Conservation (phyloP, 2,888 invertebrate genomes). For the Stenodera caucasica region DNA sequence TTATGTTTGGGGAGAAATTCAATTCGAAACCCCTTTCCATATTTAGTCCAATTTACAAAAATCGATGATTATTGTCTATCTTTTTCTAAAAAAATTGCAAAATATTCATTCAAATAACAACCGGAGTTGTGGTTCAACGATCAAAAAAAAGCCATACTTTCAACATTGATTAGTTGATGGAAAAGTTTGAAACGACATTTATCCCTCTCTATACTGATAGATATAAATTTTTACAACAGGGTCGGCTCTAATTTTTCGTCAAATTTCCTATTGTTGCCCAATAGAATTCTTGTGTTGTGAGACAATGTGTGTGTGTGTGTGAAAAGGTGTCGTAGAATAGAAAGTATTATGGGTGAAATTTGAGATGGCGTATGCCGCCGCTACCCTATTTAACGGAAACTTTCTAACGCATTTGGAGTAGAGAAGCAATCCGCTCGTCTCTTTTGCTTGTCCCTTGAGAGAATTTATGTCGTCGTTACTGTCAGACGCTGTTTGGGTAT, state of each 20-base stretch:
- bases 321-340: background rate
- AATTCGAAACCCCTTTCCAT: too few relatives aligned
- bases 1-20: too few relatives aligned
- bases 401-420: conserved; percentile 27
- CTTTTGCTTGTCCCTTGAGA: conserved; percentile 45
- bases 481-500: conserved; percentile 54
- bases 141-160: conserved; percentile 44
- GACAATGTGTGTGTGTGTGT: too few relatives aligned
- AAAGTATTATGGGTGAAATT: background rate
- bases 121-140: conserved; percentile 45
- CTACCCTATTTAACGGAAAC: conserved; percentile 23
- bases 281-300: too few relatives aligned
- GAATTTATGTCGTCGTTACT: conserved; percentile 57
- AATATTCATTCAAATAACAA: too few relatives aligned
- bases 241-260: too few relatives aligned
- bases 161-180: conserved; percentile 50
- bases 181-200: conserved; percentile 49
- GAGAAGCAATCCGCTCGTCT: conserved; percentile 37
- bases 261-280: too few relatives aligned
- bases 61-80: too few relatives aligned
- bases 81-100: conserved; percentile 3
- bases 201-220: too few relatives aligned
- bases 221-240: too few relatives aligned
- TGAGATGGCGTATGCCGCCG: conserved; percentile 16
- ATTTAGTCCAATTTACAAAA: too few relatives aligned